Conservation (phyloP, 2,888 invertebrate genomes). For the Neelides folsomi region DNA sequence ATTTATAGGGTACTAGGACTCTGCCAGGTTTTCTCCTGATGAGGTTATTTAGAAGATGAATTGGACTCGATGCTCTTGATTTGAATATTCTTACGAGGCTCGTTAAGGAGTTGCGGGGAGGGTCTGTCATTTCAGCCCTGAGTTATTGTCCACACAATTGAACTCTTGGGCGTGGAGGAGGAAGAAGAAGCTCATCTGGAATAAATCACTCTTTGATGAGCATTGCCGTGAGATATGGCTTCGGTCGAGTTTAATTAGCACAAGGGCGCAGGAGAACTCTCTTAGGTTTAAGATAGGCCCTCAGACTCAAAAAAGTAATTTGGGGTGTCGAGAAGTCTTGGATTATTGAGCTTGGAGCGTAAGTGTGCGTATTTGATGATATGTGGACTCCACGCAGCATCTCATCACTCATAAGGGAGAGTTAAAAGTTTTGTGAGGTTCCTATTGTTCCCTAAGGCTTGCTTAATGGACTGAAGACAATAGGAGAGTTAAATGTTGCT, state of each 20-base stretch:
- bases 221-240: constrained; percentile 17
- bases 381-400: too few species aligned
- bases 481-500: too few species aligned
- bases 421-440: too few species aligned
- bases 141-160: background rate
- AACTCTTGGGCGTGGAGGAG: constrained; percentile 5
- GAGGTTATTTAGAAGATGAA: too few species aligned
- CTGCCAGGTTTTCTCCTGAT: too few species aligned
- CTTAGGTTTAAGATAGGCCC: constrained; percentile 1
- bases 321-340: constrained; percentile 7
- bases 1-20: too few species aligned
- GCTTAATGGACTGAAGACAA: too few species aligned
- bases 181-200: constrained; percentile 12
- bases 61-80: too few species aligned
- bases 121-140: background rate
- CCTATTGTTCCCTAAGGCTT: too few species aligned
- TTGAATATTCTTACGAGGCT: too few species aligned
- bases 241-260: constrained; percentile 18
- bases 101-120: background rate
- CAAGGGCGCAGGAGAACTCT: background rate
- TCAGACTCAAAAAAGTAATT: background rate
- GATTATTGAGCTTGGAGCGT: constrained; percentile 1
- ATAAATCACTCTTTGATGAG: constrained; percentile 21
- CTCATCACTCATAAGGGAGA: too few species aligned
- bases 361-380: background rate